These are phyloP conservation scores for Rousettus leschenaultii DNA, from an alignment of 2,113 vertebrate species.

Conservation along the genomic window DNA sequence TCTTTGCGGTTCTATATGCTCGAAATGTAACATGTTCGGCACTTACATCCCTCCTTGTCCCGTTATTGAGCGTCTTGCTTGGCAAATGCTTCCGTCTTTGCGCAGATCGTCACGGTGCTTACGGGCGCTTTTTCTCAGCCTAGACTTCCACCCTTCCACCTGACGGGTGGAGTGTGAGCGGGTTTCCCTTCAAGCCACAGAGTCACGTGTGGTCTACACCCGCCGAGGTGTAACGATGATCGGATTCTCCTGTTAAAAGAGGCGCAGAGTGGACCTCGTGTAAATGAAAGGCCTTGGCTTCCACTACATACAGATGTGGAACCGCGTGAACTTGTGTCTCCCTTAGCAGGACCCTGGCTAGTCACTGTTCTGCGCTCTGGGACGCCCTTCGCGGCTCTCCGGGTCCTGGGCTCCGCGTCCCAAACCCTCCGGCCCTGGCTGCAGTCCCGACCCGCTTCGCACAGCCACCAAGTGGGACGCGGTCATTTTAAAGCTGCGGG, in stretches of 20 bases:
- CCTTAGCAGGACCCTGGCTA: background rate
- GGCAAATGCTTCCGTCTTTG: background rate
- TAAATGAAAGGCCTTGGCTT: background rate
- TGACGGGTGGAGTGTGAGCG: background rate
- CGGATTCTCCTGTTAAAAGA: constrained; percentile 30
- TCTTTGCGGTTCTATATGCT: background rate
- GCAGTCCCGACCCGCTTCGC: background rate
- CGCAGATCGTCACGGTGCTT: background rate
- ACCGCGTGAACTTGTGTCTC: background rate
- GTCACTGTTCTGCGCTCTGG: background rate
- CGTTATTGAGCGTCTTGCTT: background rate
- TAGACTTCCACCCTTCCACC: background rate
- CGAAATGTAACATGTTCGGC: background rate
- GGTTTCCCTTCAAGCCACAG: constrained; percentile 49
- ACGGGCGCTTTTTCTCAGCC: background rate
- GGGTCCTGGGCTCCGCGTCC: background rate
- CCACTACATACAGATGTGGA: constrained; percentile 34
- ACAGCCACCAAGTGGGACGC: background rate
- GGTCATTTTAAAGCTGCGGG: background rate
- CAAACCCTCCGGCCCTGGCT: background rate
- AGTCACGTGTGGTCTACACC: background rate
- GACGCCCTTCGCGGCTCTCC: background rate
- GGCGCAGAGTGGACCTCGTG: constrained; percentile 12
- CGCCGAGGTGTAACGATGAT: background rate
- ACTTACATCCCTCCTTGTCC: background rate